These are phyloP conservation scores for Cottus gobio DNA, from an alignment of 2,113 vertebrate genomes.

Conservation along the genomic window DNA sequence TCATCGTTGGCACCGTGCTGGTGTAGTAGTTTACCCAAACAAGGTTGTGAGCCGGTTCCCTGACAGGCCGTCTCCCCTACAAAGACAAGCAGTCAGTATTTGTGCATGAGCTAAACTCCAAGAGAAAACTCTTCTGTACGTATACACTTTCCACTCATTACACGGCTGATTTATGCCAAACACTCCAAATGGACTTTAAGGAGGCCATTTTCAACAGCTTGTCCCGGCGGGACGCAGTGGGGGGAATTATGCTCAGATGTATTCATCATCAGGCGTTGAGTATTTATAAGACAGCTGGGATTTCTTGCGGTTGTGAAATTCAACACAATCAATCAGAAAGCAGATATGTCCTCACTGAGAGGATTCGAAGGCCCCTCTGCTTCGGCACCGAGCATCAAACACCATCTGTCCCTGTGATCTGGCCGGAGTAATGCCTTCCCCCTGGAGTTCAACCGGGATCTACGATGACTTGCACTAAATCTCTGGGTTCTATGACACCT, in stretches of 20 bases:
- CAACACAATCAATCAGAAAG: constrained; percentile 28
- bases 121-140: constrained; percentile 30
- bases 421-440: constrained; percentile 9
- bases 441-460: constrained; percentile 13
- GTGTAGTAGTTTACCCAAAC: constrained; percentile 76
- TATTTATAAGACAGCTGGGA: constrained; percentile 55
- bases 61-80: constrained; percentile 37
- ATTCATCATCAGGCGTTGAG: constrained; percentile 12
- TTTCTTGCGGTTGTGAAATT: constrained; percentile 40
- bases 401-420: constrained; percentile 24
- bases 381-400: constrained; percentile 12
- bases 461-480: background rate
- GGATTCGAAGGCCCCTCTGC: background rate
- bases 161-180: constrained; percentile 50
- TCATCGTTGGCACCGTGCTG: constrained; percentile 70
- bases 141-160: constrained; percentile 66
- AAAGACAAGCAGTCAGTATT: constrained; percentile 61
- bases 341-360: constrained; percentile 10
- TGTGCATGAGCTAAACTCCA: constrained; percentile 57
- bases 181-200: constrained; percentile 26
- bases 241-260: constrained; percentile 45
- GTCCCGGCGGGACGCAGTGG: constrained; percentile 12
- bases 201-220: constrained; percentile 45
- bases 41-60: constrained; percentile 54
- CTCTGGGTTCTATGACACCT: too few species aligned